These are phyloP conservation scores for Phragmatobia fuliginosa DNA, from an alignment of 2,888 invertebrate genomes.

Conservation along the genomic window DNA sequence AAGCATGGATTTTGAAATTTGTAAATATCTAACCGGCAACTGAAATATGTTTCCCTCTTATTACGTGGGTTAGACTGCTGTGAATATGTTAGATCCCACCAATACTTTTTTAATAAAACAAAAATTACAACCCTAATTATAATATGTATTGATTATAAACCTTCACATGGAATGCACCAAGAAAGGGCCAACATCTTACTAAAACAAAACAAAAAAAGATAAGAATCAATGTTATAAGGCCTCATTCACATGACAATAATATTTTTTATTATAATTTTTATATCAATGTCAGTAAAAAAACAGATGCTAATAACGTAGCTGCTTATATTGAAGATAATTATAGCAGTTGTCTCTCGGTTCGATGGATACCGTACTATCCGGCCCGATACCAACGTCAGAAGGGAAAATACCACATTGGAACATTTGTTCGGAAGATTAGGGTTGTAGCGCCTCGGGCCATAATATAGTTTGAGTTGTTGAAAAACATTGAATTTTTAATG, in stretches of 20 bases:
- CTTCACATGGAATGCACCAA: not conserved
- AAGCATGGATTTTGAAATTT: no score
- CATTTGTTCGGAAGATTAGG: constrained; percentile 38
- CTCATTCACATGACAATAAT: constrained; percentile 52
- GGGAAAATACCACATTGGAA: constrained; percentile 49
- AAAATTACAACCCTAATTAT: no score
- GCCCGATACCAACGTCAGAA: constrained; percentile 24
- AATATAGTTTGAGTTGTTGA: constrained; percentile 14
- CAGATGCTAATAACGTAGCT: constrained; percentile 63
- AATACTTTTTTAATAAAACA: no score
- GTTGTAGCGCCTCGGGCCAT: constrained; percentile 32
- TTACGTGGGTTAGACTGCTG: no score
- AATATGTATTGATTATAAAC: no score
- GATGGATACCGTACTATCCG: constrained; percentile 57
- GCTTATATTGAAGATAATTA: constrained; percentile 73
- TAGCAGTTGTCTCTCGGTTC: constrained; percentile 62
- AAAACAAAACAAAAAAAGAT: constrained; percentile 1
- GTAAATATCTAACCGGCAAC: no score
- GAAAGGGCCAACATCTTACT: not conserved
- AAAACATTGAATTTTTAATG: constrained; percentile 29
- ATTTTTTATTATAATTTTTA: constrained; percentile 66
- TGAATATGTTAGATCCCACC: no score
- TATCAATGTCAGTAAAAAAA: constrained; percentile 61
- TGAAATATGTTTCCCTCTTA: no score
- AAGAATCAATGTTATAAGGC: constrained; percentile 37